phyloP scores from a whole-genome alignment of 64 coral and sea anemone genomes.

The Porites lutea region DNA sequence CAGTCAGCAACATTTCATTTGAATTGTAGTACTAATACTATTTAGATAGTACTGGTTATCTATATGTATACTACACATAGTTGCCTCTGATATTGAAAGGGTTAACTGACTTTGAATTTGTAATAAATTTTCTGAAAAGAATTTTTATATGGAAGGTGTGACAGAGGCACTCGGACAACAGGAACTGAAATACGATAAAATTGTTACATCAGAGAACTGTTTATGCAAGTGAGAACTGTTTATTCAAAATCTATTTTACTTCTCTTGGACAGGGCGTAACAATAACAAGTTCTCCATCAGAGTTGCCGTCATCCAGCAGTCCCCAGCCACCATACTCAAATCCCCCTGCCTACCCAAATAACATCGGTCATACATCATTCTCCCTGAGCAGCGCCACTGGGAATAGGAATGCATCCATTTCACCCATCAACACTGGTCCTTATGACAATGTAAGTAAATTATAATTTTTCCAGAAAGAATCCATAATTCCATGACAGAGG shows the following conservation, averaged over 20 bases:
- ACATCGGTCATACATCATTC: slow-evolving; percentile 45
- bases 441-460: slow-evolving; percentile 75
- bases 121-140: too few relatives aligned
- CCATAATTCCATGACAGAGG: neutral
- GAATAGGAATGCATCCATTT: slow-evolving; percentile 50
- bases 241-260: neutral
- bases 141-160: too few relatives aligned
- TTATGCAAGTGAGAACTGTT: neutral
- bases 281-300: slow-evolving; percentile 15
- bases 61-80: too few relatives aligned
- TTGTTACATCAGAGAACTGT: too few relatives aligned
- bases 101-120: too few relatives aligned
- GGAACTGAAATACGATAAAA: too few relatives aligned
- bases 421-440: slow-evolving; percentile 62
- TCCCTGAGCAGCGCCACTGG: slow-evolving; percentile 22
- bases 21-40: too few relatives aligned
- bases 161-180: too few relatives aligned
- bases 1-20: too few relatives aligned
- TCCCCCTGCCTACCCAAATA: slow-evolving; percentile 72
- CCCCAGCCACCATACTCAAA: slow-evolving; percentile 58
- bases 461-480: neutral
- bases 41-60: too few relatives aligned
- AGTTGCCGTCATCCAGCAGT: slow-evolving; percentile 57
- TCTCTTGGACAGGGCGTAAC: neutral
- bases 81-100: too few relatives aligned